Evolutionary conservation across 2,113 vertebrate genomes (phyloP), one percentile per base, ranked within the genome.

Genomic region (Clinocottus analis): DNA sequence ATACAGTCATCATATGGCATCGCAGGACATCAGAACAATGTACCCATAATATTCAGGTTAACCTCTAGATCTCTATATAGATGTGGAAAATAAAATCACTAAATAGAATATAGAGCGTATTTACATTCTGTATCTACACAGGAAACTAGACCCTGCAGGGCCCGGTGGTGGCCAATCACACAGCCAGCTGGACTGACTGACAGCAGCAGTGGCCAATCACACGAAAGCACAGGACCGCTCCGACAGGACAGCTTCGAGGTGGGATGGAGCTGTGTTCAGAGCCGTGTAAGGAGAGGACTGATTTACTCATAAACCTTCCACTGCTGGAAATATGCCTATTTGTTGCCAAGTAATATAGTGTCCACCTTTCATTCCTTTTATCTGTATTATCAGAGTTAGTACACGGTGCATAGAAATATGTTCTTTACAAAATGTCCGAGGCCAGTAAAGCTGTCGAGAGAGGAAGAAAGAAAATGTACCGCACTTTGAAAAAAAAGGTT

Each of bases 41-140:
- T 74, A 60, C 61, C 79, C 72, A 43, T 45, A 75, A 87, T 85
- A 56, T 72, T 83, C 65, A 37, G 59, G 65, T 72, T 56, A 69
- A 72, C 80, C 16, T 86, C 75, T 89, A 82, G 75, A 67, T 63
- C 53, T 85, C 70, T 86, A 80, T 88, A 90, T 82, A 87, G 56
- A 82, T 87, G 85, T 90, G 82, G 77, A 91, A 90, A 92, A 90
- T 89, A 90, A 90, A 89, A 76, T 79, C 12, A 37, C 78, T 91
- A 73, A 81, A 65, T 87, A 89, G 87, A 87, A 88, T 90, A 88
- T 88, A 83, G 88, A 87, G 72, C 59, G n/a, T 91, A 91, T 93
- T 86, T 92, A 93, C 90, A 93, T 89, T 91, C 68, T 84, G 62
- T 89, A 86, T 84, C 81, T 89, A 88, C 79, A 92, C 71, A 86